phyloP scores from a whole-genome alignment of 2,888 invertebrate genomes.

The Auanema freiburgensis region DNA sequence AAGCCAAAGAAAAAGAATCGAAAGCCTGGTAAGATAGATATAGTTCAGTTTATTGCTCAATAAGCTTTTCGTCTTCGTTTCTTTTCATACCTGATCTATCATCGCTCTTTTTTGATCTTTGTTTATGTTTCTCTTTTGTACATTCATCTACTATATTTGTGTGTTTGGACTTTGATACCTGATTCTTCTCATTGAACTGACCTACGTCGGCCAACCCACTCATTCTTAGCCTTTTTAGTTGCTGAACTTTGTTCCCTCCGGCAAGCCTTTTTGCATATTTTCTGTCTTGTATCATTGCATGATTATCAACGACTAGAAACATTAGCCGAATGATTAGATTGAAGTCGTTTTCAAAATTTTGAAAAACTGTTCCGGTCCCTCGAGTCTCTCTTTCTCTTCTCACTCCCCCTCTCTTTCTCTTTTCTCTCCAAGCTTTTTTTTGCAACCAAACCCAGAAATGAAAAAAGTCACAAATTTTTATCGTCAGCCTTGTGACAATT shows the following conservation, averaged over 20 bases:
- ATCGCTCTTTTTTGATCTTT: slow-evolving; percentile 3
- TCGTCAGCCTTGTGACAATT: no score
- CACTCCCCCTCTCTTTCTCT: not conserved
- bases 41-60: not conserved
- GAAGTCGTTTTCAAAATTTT: slow-evolving; percentile 6
- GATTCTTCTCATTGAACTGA: not conserved
- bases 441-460: not conserved
- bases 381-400: not conserved
- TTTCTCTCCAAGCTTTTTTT: not conserved
- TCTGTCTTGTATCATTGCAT: no score
- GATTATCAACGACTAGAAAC: no score
- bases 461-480: not conserved
- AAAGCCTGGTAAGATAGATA: not conserved
- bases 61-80: not conserved
- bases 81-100: not conserved
- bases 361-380: not conserved
- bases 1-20: not conserved
- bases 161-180: not conserved
- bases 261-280: no score
- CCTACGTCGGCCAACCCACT: not conserved
- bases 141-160: not conserved
- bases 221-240: not conserved
- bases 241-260: no score
- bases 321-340: not conserved
- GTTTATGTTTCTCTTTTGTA: not conserved